These are phyloP conservation scores for Automeris io DNA, from an alignment of 2,888 invertebrate species.

Conservation along the genomic window DNA sequence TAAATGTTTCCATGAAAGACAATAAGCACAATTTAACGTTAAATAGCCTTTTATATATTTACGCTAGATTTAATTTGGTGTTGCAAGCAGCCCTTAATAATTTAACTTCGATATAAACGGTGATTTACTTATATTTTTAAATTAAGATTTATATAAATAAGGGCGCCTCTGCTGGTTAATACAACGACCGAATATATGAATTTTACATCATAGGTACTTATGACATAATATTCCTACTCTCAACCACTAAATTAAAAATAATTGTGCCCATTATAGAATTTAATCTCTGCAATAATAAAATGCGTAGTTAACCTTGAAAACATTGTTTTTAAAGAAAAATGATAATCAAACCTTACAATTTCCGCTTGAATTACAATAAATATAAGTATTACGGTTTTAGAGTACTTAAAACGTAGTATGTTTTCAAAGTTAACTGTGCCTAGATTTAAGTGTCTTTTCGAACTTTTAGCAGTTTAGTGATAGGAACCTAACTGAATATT, in stretches of 20 bases:
- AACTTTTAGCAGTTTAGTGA: constrained; percentile 16
- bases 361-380: background rate
- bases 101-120: background rate
- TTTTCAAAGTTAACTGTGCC: constrained; percentile 4
- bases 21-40: too few relatives aligned
- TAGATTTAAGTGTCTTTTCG: constrained; percentile 6
- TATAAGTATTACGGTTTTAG: background rate
- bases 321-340: background rate
- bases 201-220: constrained; percentile 4
- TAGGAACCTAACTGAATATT: constrained; percentile 11
- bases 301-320: constrained; percentile 14
- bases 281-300: constrained; percentile 46
- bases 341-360: background rate
- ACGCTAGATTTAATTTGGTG: too few relatives aligned
- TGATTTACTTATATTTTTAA: background rate
- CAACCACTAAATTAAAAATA: too few relatives aligned
- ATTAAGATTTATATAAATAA: background rate
- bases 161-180: constrained; percentile 12
- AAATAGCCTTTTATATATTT: too few relatives aligned
- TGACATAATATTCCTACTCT: too few relatives aligned
- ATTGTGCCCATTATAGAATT: constrained; percentile 41
- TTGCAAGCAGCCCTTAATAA: too few relatives aligned
- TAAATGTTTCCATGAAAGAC: too few relatives aligned
- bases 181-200: constrained; percentile 2
- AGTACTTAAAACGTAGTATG: background rate